A percentile compares a stretch with the other conserved stretches of the same genome.
Conservation (phyloP, 2,797 vertebrate species). For the Hafferia zeledoni region DNA sequence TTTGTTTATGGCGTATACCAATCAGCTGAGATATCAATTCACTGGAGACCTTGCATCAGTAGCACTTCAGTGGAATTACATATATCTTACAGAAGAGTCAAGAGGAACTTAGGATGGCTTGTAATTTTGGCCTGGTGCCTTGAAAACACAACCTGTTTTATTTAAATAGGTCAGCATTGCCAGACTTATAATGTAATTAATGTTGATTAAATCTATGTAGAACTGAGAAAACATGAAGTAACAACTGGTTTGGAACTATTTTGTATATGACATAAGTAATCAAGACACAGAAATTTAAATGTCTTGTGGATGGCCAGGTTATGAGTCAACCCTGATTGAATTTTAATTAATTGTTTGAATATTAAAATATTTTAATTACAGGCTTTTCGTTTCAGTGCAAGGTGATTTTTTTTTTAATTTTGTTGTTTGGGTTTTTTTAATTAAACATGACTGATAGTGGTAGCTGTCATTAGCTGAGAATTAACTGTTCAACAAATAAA, state of each 20-base stretch:
- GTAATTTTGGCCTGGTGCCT: background rate
- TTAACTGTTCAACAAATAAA: background rate
- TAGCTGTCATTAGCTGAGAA: background rate
- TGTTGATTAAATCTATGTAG: constrained; percentile 29
- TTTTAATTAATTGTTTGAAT: background rate
- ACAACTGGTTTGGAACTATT: background rate
- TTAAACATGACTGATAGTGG: background rate
- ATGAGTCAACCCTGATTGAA: background rate
- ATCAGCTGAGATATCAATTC: background rate
- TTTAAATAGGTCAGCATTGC: constrained; percentile 31
- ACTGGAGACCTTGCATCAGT: background rate
- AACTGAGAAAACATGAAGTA: background rate
- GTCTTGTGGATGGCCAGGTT: background rate
- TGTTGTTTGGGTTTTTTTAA: background rate
- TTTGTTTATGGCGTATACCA: background rate
- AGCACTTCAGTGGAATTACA: background rate
- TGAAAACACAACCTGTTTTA: background rate
- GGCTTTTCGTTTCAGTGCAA: rapidly evolving
- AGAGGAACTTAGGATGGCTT: background rate
- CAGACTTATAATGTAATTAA: background rate
- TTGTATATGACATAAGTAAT: background rate
- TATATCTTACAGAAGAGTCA: background rate
- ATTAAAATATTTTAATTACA: background rate
- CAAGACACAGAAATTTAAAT: background rate
- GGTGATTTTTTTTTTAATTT: rapidly evolving